phyloP scores from a whole-genome alignment of 2,113 vertebrate species.

The Menura novaehollandiae region DNA sequence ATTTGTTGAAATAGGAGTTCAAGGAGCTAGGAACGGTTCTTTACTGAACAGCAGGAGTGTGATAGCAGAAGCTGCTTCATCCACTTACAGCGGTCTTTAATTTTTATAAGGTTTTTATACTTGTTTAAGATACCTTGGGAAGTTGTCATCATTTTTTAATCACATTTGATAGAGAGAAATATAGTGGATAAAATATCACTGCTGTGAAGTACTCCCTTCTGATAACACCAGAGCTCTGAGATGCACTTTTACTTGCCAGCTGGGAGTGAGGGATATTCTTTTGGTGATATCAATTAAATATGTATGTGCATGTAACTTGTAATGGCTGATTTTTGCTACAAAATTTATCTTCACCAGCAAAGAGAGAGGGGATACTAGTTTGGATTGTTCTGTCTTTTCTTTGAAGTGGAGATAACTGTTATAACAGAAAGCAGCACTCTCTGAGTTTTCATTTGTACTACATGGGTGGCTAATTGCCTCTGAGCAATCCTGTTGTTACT shows the following conservation, averaged over 20 bases:
- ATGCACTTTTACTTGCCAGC: neutral
- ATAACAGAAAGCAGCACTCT: neutral
- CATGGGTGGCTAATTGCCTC: slow-evolving; percentile 43
- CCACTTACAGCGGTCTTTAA: neutral
- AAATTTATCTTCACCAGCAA: neutral
- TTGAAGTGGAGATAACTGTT: slow-evolving; percentile 9
- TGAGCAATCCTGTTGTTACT: slow-evolving; percentile 16
- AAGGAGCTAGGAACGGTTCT: neutral
- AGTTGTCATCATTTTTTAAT: neutral
- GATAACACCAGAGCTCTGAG: neutral
- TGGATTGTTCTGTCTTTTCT: neutral
- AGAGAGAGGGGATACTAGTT: neutral
- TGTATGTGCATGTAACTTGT: neutral
- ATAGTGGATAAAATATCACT: neutral
- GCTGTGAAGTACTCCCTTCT: neutral
- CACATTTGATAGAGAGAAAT: neutral
- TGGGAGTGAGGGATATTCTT: neutral
- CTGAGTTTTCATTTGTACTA: neutral
- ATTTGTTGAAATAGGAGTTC: neutral
- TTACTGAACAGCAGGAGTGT: neutral
- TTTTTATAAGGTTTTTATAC: slow-evolving; percentile 7
- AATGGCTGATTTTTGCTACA: neutral
- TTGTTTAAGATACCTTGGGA: slow-evolving; percentile 25
- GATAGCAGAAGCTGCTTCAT: neutral
- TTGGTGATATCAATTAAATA: neutral